Conservation (phyloP, 2,113 vertebrate species). For the Oryctolagus cuniculus region mOryCun1.1 NC_091453.1:88651501-88652000, state of each 20-base stretch:
- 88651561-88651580: not conserved
- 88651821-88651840: not conserved
- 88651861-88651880: slow-evolving; percentile 11
- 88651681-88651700: slow-evolving; percentile 18
- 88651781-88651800: slow-evolving; percentile 5
- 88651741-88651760: not conserved
- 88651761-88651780: not conserved
- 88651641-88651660: slow-evolving; percentile 1
- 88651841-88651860: not conserved
- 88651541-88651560: slow-evolving; percentile 6
- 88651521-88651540: slow-evolving; percentile 26
- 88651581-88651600: slow-evolving; percentile 18
- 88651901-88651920: not conserved
- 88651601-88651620: not conserved
- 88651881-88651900: not conserved
- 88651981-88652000: not conserved
- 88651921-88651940: slow-evolving; percentile 44
- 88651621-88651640: not conserved
- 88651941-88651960: slow-evolving; percentile 20
- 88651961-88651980: slow-evolving; percentile 19
- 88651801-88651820: slow-evolving; percentile 27
- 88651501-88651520: slow-evolving; percentile 1
- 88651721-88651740: not conserved
- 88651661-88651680: slow-evolving; percentile 30
- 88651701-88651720: slow-evolving; percentile 17